Conservation (phyloP, 1,140 invertebrate species). For the Cyrtorhinus lividipennis region DNA sequence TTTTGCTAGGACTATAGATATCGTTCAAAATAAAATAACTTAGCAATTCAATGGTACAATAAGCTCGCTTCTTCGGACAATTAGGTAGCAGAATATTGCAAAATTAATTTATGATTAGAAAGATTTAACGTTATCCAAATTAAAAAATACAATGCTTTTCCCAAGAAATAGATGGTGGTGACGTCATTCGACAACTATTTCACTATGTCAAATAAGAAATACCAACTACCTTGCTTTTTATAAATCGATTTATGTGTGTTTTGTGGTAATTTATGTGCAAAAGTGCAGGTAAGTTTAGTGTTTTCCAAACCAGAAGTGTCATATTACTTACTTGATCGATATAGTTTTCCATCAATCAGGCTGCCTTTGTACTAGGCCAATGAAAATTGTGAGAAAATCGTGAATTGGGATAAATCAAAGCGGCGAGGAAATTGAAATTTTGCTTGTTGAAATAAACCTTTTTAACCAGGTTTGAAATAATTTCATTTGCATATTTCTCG, state of each 20-base stretch:
- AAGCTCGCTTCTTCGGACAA: constrained; percentile 21
- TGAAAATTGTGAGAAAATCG: neutral
- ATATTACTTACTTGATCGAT: too few relatives aligned
- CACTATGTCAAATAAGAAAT: neutral
- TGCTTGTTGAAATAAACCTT: neutral
- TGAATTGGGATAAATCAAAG: neutral
- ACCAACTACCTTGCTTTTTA: too few relatives aligned
- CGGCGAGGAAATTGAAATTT: neutral
- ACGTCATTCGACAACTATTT: neutral
- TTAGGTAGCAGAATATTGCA: constrained; percentile 9
- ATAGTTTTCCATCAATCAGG: too few relatives aligned
- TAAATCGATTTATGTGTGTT: neutral
- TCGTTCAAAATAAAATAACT: constrained; percentile 9
- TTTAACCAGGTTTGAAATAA: neutral
- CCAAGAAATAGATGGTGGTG: neutral
- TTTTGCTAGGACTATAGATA: constrained; percentile 1
- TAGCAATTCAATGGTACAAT: constrained; percentile 10
- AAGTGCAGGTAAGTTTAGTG: neutral
- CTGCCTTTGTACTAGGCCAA: neutral
- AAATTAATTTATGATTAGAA: constrained; percentile 1
- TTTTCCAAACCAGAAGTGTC: constrained; percentile 1
- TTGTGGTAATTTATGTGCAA: neutral
- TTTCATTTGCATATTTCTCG: neutral
- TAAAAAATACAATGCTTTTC: neutral
- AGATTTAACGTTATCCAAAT: neutral